Conservation (phyloP, 2,113 vertebrate genomes). For the Tricholaema leucomelas region DNA sequence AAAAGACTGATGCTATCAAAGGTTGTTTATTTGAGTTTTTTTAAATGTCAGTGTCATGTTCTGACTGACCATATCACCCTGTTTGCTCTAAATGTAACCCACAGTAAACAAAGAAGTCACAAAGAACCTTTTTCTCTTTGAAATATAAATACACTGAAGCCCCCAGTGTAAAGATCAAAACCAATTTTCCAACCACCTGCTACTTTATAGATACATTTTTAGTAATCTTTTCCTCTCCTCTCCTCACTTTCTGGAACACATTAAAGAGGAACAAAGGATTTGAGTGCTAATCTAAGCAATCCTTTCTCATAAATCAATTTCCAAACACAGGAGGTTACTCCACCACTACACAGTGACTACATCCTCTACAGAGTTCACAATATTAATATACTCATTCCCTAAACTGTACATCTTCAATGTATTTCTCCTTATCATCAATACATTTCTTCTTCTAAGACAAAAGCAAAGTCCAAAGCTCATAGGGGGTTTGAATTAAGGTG, state of each 20-base stretch:
- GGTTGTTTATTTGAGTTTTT: background rate
- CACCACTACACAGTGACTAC: background rate
- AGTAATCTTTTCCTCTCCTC: background rate
- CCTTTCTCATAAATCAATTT: background rate
- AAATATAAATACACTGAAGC: background rate
- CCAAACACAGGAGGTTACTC: background rate
- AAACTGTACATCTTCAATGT: too few species aligned
- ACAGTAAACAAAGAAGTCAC: background rate
- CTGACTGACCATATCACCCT: background rate
- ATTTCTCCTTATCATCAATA: background rate
- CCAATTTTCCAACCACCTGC: background rate
- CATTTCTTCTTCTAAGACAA: background rate
- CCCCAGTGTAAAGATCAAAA: background rate
- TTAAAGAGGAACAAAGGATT: background rate
- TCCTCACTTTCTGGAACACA: slow-evolving; percentile 1
- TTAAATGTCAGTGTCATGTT: background rate
- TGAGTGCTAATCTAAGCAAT: background rate
- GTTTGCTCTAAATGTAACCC: background rate
- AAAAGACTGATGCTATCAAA: background rate
- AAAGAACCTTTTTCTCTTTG: background rate
- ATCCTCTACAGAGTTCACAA: background rate
- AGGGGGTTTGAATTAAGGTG: background rate
- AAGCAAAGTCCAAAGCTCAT: background rate
- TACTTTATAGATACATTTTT: background rate
- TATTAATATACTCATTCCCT: background rate